Percentiles rank a stretch among this genome's conserved stretches.
Evolutionary conservation across 2,888 invertebrate species (phyloP).

Genomic region (Rhagonycha lutea): DNA sequence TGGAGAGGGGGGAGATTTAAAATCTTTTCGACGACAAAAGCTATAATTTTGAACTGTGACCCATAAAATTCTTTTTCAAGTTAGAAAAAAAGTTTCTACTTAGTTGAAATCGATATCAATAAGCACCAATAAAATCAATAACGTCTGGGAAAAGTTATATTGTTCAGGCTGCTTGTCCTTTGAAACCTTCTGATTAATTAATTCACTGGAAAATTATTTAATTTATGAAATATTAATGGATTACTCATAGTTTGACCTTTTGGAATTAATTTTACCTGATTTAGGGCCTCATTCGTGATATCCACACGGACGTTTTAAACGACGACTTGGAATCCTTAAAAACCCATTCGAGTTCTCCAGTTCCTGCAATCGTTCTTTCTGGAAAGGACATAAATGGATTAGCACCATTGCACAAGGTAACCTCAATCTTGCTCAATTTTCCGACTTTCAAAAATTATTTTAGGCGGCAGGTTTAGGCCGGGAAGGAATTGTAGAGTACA

Average conservation of each 20-base stretch:
- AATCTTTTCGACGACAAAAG: too few relatives aligned
- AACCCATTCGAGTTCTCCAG: slow-evolving; percentile 68
- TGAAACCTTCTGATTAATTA: not conserved
- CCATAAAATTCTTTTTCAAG: not conserved
- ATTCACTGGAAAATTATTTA: not conserved
- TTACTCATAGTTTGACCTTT: not conserved
- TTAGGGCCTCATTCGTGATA: slow-evolving; percentile 80
- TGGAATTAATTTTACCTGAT: slow-evolving; percentile 33
- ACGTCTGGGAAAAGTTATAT: not conserved
- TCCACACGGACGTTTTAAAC: slow-evolving; percentile 77
- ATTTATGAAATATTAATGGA: not conserved
- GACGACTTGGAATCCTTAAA: slow-evolving; percentile 75
- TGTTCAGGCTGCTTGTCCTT: not conserved
- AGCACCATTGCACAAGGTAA: slow-evolving; percentile 83
- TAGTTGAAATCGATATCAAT: not conserved
- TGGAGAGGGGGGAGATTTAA: not conserved
- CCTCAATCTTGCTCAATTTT: not conserved
- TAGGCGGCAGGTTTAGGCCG: slow-evolving; percentile 84
- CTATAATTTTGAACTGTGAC: not conserved
- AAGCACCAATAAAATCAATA: not conserved
- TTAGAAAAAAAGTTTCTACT: not conserved
- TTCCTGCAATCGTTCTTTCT: slow-evolving; percentile 71
- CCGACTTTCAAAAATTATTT: not conserved
- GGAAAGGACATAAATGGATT: slow-evolving; percentile 79
- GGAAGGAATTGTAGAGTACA: slow-evolving; percentile 73